Evolutionary conservation across 2,797 vertebrate species (phyloP), one percentile per base, ranked within the genome.

Genomic region (Eleutherodactylus coqui): DNA sequence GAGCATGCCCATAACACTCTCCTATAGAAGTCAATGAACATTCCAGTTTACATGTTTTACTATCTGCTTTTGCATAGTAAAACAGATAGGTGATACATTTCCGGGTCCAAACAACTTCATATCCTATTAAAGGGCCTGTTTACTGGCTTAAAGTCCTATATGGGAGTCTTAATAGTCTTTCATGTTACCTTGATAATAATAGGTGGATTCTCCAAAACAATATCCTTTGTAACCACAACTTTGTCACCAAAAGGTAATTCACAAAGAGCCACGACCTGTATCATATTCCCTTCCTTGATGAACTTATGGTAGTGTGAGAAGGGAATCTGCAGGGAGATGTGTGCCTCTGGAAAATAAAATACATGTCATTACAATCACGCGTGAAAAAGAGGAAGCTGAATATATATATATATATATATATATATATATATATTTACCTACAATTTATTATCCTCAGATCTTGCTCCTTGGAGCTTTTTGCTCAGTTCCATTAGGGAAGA

Each of bases 261-360:
- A 88, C 94, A 95, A 75, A 95, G 55, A 13, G 94, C 94, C 0
- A 94, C 95, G 83, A 90, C 83, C 53, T 93, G 92, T 82, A 95
- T 94, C 60, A 89, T 92, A 75, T 95, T 95, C 88, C 95, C 95
- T 0, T 91, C 85, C 16, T 92, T 94, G 88, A 95, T 58, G 89
- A 89, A 86, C 75, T 89, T 90, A 5, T 93, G 91, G 5, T 95
- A 95, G 9, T 90, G 88, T 9, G 88, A 77, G 0, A 95, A 95
- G 0, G 89, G 2, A 80, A 95, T 94, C 85, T 89, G 93, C 86
- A 95, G 58, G 0, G 93, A 93, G 69, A 94, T 86, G 34, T 90
- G 86, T 80, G 90, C 91, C 85, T 94, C 94, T 95, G 82, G 5
- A 89, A 88, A 84, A 67, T 3, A 72, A 51, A 78, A 13, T 11